Evolutionary conservation across 2,888 invertebrate species (phyloP).

Genomic region (Eugnorisma glareosa): DNA sequence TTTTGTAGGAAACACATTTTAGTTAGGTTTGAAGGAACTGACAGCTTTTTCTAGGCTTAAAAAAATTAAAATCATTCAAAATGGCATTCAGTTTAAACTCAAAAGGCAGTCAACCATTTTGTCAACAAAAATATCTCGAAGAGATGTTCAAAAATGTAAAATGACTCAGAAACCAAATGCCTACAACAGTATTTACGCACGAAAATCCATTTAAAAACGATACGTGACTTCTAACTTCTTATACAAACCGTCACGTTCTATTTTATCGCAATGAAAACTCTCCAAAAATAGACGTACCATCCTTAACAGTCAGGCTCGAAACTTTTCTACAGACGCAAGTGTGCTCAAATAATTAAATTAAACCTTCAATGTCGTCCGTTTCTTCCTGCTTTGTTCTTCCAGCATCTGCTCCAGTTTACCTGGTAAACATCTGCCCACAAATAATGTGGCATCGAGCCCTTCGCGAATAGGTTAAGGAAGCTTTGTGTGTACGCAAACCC

Average conservation of each 20-base stretch:
- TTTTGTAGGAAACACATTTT: conserved; percentile 17
- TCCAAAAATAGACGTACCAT: conserved; percentile 16
- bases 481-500: conserved; percentile 81
- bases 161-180: background rate
- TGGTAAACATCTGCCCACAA: conserved; percentile 85
- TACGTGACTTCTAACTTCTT: conserved; percentile 17
- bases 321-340: conserved; percentile 55
- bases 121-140: background rate
- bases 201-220: conserved; percentile 2
- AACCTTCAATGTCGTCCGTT: conserved; percentile 74
- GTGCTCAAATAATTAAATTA: conserved; percentile 83
- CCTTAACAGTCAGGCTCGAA: background rate
- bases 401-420: conserved; percentile 88
- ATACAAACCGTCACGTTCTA: conserved; percentile 10
- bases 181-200: conserved; percentile 3
- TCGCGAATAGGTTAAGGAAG: conserved; percentile 85
- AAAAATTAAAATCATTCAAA: background rate
- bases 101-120: background rate
- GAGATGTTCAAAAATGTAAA: background rate
- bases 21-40: background rate
- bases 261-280: conserved; percentile 11
- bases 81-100: too few relatives aligned
- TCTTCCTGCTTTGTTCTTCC: conserved; percentile 77
- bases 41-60: background rate
- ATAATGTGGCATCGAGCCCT: conserved; percentile 75